Evolutionary conservation across 2,888 invertebrate species (phyloP).

Genomic region (Ormyrus labotus): DNA sequence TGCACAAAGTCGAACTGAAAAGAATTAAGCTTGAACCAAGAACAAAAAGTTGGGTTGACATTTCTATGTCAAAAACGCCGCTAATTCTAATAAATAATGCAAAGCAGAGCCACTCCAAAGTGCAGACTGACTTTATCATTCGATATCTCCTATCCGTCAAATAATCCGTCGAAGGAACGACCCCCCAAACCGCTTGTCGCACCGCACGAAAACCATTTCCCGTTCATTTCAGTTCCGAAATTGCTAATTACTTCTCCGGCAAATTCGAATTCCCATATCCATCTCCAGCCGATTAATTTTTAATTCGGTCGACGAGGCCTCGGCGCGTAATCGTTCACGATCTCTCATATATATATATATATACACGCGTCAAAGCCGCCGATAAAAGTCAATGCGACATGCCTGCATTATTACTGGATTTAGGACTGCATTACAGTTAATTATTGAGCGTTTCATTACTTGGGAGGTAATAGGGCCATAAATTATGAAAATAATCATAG

Average conservation of each 20-base stretch:
- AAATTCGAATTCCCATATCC: conserved; percentile 24
- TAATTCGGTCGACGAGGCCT: neutral
- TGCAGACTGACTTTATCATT: conserved; percentile 14
- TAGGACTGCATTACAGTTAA: too few relatives aligned
- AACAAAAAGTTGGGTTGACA: too few relatives aligned
- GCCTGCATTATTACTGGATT: too few relatives aligned
- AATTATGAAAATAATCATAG: too few relatives aligned
- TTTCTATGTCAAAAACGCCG: too few relatives aligned
- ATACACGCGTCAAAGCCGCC: neutral
- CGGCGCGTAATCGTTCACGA: neutral
- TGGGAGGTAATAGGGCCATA: too few relatives aligned
- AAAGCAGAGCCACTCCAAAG: too few relatives aligned
- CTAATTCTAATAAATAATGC: too few relatives aligned
- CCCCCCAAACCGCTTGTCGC: neutral
- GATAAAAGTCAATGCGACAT: too few relatives aligned
- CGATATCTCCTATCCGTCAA: neutral
- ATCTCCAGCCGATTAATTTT: conserved; percentile 15
- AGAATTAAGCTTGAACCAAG: too few relatives aligned
- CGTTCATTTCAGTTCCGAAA: conserved; percentile 45
- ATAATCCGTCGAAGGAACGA: conserved; percentile 17
- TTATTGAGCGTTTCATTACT: too few relatives aligned
- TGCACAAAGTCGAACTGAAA: too few relatives aligned
- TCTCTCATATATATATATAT: neutral
- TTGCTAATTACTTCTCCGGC: conserved; percentile 42
- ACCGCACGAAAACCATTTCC: conserved; percentile 47